These are phyloP conservation scores for Condylostylus longicornis DNA, from an alignment of 1,140 invertebrate genomes.

Conservation along the genomic window DNA sequence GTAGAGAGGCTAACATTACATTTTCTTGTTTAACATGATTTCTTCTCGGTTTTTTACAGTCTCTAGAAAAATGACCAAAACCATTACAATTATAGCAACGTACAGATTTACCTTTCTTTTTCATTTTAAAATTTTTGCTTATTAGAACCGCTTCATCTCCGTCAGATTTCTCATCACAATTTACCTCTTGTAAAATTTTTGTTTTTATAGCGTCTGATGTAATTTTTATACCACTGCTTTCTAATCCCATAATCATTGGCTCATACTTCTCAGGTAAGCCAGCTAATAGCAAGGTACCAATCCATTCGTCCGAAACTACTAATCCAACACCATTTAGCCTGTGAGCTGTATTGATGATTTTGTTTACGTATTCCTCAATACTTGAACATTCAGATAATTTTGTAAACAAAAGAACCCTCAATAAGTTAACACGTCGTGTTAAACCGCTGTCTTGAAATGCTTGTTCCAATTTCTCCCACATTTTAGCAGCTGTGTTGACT, in stretches of 20 bases:
- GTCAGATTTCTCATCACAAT: not conserved
- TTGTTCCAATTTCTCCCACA: too few relatives aligned
- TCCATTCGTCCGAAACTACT: slow-evolving; percentile 24
- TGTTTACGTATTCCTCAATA: slow-evolving; percentile 25
- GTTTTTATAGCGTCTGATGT: slow-evolving; percentile 27
- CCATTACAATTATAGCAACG: too few relatives aligned
- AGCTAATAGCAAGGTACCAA: slow-evolving; percentile 24
- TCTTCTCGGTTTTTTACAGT: not conserved
- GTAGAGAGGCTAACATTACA: not conserved
- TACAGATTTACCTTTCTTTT: not conserved
- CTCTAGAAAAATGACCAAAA: too few relatives aligned
- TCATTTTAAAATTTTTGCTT: not conserved
- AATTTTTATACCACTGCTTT: slow-evolving; percentile 19
- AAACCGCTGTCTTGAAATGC: too few relatives aligned
- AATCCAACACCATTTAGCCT: slow-evolving; percentile 21
- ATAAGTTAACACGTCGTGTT: too few relatives aligned
- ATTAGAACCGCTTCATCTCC: not conserved
- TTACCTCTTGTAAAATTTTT: slow-evolving; percentile 18
- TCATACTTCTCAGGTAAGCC: slow-evolving; percentile 26
- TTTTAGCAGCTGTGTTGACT: too few relatives aligned
- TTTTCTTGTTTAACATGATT: not conserved
- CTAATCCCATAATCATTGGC: slow-evolving; percentile 32
- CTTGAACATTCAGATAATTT: slow-evolving; percentile 14
- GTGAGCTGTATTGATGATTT: slow-evolving; percentile 22
- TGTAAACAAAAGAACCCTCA: too few relatives aligned